Evolutionary conservation across 2,888 invertebrate genomes (phyloP).

Genomic region (Rhamphomyia laevipes): DNA sequence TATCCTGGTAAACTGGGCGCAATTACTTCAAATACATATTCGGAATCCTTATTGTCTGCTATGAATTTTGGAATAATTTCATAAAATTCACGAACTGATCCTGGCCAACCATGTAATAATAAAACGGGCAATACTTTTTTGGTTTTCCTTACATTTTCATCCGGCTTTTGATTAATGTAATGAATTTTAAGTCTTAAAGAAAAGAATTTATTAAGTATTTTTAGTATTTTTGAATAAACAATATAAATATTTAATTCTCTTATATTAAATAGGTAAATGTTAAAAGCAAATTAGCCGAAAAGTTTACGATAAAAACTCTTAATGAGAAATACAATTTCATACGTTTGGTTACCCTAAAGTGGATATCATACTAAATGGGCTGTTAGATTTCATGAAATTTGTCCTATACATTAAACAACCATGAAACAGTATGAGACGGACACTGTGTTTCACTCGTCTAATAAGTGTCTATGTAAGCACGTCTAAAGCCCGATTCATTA

Average conservation of each 20-base stretch:
- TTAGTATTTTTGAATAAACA: no score
- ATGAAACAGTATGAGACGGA: no score
- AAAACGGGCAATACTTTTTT: conserved; percentile 33
- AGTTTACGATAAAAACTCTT: no score
- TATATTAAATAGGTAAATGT: background rate
- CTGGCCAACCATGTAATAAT: conserved; percentile 83
- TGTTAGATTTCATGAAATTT: no score
- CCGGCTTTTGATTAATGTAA: conserved; percentile 53
- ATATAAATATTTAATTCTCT: background rate
- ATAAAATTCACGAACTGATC: conserved; percentile 75
- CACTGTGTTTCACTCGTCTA: no score
- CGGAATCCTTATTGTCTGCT: conserved; percentile 31
- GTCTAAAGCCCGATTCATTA: no score
- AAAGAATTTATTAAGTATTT: no score
- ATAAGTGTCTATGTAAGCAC: no score
- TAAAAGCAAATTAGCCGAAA: conserved; percentile 12
- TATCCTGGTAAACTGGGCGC: conserved; percentile 42
- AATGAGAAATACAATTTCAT: no score
- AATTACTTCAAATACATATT: conserved; percentile 48
- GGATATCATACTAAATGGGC: no score
- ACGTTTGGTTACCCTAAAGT: no score
- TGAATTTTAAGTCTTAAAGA: conserved; percentile 41
- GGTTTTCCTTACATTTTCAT: conserved; percentile 27
- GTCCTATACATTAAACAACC: no score
- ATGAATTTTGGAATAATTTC: conserved; percentile 59